Base-by-base conservation (phyloP, 2,113 vertebrate species). In the Elachura formosa region DNA sequence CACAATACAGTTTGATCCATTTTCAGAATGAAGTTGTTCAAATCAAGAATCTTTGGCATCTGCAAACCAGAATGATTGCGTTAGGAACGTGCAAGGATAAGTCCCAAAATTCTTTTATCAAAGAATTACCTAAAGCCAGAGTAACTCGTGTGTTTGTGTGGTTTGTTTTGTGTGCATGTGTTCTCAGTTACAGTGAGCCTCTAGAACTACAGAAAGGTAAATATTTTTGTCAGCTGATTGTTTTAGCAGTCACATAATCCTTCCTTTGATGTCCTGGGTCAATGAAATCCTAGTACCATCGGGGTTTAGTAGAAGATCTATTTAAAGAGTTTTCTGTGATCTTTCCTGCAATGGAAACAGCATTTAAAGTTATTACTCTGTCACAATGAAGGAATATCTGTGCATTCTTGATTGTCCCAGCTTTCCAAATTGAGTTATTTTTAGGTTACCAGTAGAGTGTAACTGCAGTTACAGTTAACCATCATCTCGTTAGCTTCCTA, bases 331-430 rank as follows among this genome's bases (percentile, higher is more conserved):
- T 96, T 76, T 74, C 95, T 97, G 96, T 97, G 94, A 95, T 97
- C 97, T 97, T 95, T 92, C 97, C 97, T 98, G 97, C 92, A 97
- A 97, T 1, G 78, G 94, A 97, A 98, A 98, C 75, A 97, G 95
- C 92, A 92, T 75, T 95, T 94, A 43, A 96, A 94, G 85, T 96
- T 97, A 98, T 52, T 90, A 90, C 46, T 87, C 18, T 59, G 83
- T 76, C 84, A 87, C 14, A 9, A 33, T 33, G n/a, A 84, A 95
- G 87, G 63, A 81, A 19, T 28, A 64, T 15, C 73, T 82, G 8
- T 48, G 58, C 61, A 49, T 62, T 81, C 80, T 62, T 89, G 20
- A 61, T 31, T 85, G 46, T 38, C 28, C 34, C 17, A 19, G 61
- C 86, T 34, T 72, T 72, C 89, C 40, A 74, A 92, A 36, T 8